Evolutionary conservation across 2,797 vertebrate genomes (phyloP), one percentile per base, ranked within the genome.

Genomic region (Acipenser ruthenus): DNA sequence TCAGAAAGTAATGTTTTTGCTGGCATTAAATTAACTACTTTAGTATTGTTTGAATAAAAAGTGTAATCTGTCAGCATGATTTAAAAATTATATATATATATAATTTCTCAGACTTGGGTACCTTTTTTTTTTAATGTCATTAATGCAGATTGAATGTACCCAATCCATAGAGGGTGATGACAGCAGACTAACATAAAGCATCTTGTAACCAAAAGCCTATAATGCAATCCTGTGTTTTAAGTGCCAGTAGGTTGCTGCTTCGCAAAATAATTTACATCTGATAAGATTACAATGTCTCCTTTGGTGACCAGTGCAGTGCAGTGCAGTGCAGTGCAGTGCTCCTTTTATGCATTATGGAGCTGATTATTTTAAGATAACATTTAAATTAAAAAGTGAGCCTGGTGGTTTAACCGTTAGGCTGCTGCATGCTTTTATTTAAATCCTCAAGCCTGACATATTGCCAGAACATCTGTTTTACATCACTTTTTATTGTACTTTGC

Each of bases 401-500:
- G 56, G 62, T 60, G 53, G 49, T 63, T 64, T 37, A 37, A 37
- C 55, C 65, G 62, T 59, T 13, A 37, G 65, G 69, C 69, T 64
- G 65, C 63, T 70, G 63, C 63, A 58, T 70, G 58, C 63, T 62
- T 23, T 50, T 56, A 64, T 37, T 63, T 70, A 70, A 70, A 37
- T 37, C 63, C 62, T 70, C 61, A 51, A 37, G 65, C 13, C 56
- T 70, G 55, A 64, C 65, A 53, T 50, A 37, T 62, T 49, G 69
- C 69, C 69, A 70, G 69, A 66, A 60, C 59, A 65, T 66, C 65
- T 70, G 69, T 56, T 67, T 67, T 62, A 67, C 69, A 53, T 70
- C 53, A 48, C 52, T 62, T 55, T 37, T 37, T 37, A 37, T 37
- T 37, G 37, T 37, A 37, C 37, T 37, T 37, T 37, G 37, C 37